Evolutionary conservation across 2,797 vertebrate species (phyloP).

Genomic region (Strix occidentalis): DNA sequence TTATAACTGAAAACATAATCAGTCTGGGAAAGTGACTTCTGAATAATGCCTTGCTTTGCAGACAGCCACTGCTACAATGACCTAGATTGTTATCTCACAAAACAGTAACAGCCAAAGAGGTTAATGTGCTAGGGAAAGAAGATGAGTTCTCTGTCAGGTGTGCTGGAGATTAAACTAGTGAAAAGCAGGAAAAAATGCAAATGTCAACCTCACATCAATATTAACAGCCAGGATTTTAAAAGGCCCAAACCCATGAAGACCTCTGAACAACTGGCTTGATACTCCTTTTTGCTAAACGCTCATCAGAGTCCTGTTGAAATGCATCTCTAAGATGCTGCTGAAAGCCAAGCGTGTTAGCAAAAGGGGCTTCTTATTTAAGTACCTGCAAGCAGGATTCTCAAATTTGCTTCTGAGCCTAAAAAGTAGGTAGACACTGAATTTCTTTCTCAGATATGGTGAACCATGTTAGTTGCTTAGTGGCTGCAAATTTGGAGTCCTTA

Average conservation of each 20-base stretch:
- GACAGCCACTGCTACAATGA: not conserved
- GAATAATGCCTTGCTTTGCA: not conserved
- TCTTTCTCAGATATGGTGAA: not conserved
- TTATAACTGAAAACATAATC: not conserved
- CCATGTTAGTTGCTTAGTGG: not conserved
- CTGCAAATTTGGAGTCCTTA: not conserved
- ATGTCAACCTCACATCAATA: not conserved
- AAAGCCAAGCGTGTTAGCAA: not conserved
- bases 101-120: not conserved
- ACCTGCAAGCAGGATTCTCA: not conserved
- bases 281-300: not conserved
- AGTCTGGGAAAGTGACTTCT: not conserved
- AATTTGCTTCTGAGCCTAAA: not conserved
- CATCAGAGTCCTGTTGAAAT: not conserved
- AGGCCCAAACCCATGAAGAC: not conserved
- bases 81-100: conserved; percentile 11
- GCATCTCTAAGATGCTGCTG: not conserved
- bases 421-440: not conserved
- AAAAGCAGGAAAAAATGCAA: not conserved
- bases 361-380: not conserved
- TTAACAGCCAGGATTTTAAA: not conserved
- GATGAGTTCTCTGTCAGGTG: not conserved
- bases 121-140: not conserved
- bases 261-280: not conserved
- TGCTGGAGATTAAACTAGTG: not conserved